phyloP scores from a whole-genome alignment of 2,113 vertebrate species.

The Entomyzon cyanotis region DNA sequence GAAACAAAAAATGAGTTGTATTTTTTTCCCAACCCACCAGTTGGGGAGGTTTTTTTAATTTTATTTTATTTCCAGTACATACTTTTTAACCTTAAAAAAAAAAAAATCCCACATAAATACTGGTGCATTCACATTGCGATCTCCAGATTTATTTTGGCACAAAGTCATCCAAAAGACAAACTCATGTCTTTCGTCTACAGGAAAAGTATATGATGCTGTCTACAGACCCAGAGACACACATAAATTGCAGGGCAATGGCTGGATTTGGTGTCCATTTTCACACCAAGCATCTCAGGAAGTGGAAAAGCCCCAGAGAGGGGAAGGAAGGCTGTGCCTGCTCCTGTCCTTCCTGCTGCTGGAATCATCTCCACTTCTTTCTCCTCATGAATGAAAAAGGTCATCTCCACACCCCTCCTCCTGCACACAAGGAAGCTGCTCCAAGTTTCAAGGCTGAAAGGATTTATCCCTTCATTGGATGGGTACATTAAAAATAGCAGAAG shows the following conservation, averaged over 20 bases:
- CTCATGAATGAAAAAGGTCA: not conserved
- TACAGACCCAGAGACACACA: not conserved
- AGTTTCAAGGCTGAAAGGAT: not conserved
- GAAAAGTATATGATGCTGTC: not conserved
- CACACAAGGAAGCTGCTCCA: not conserved
- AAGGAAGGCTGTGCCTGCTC: rapidly evolving
- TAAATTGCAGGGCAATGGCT: not conserved
- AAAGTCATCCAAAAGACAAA: not conserved
- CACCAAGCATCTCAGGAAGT: not conserved
- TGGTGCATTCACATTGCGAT: not conserved
- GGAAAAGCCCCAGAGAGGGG: not conserved
- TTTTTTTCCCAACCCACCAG: not conserved
- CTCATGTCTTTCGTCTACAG: not conserved
- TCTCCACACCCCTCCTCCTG: not conserved
- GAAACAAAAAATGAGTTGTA: not conserved
- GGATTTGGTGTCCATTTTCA: not conserved
- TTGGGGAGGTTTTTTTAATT: not conserved
- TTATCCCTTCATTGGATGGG: not conserved
- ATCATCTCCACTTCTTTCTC: not conserved
- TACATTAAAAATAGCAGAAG: not conserved
- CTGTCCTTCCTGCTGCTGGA: not conserved
- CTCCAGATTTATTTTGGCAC: not conserved
- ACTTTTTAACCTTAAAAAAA: not conserved
- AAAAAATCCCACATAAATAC: not conserved
- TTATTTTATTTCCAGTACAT: not conserved